Evolutionary conservation across 2,113 vertebrate species (phyloP).

Genomic region (Osmerus eperlanus): DNA sequence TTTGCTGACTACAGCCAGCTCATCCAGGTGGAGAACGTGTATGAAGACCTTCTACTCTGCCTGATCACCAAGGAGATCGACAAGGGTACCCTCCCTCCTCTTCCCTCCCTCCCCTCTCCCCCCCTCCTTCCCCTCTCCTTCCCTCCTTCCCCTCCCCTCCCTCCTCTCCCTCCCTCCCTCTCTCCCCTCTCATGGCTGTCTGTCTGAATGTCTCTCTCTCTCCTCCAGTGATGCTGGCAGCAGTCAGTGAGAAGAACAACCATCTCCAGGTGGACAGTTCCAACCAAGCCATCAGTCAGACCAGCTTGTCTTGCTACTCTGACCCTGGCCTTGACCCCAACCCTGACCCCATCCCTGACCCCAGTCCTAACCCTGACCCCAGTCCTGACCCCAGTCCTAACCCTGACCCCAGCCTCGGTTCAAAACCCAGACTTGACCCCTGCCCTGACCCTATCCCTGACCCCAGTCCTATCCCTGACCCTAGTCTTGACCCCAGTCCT

Average conservation of each 20-base stretch:
- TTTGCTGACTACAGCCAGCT: conserved; percentile 80
- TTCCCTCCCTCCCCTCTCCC: background rate
- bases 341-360: no score
- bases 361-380: no score
- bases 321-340: no score
- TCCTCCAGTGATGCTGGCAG: background rate
- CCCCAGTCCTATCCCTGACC: no score
- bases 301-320: no score
- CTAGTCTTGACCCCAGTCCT: background rate
- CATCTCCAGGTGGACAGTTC: no score
- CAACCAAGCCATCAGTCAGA: no score
- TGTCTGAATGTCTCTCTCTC: background rate
- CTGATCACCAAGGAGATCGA: conserved; percentile 73
- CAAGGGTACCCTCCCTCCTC: conserved; percentile 71
- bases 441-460: no score
- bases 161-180: background rate
- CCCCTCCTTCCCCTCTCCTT: background rate
- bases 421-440: no score
- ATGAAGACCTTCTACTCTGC: conserved; percentile 80
- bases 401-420: no score
- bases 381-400: no score
- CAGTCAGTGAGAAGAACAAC: background rate
- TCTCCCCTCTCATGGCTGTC: background rate
- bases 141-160: background rate
- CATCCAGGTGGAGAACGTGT: conserved; percentile 83